Conservation (phyloP, 2,888 invertebrate species). For the Piscicola geometra region DNA sequence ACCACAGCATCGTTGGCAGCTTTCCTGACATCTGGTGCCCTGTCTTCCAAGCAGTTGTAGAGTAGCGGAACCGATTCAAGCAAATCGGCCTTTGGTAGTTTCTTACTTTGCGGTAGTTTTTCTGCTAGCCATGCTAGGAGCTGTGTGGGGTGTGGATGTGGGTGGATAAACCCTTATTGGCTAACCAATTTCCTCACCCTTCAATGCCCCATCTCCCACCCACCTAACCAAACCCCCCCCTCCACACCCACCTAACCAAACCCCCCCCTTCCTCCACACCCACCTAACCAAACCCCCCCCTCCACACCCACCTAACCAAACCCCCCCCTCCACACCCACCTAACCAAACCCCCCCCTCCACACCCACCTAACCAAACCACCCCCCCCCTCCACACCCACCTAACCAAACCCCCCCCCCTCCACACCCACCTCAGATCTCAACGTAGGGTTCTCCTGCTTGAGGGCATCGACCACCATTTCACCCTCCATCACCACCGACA, state of each 20-base stretch:
- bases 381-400: too few relatives aligned
- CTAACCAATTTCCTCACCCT: too few relatives aligned
- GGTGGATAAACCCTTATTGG: background rate
- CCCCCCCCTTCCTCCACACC: too few relatives aligned
- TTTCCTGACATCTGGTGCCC: constrained; percentile 83
- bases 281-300: too few relatives aligned
- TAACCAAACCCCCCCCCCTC: background rate
- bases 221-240: too few relatives aligned
- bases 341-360: too few relatives aligned
- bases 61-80: constrained; percentile 70
- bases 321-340: too few relatives aligned
- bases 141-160: constrained; percentile 44
- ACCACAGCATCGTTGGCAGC: constrained; percentile 81
- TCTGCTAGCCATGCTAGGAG: constrained; percentile 80
- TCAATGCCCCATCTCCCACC: too few relatives aligned
- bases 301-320: too few relatives aligned
- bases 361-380: too few relatives aligned
- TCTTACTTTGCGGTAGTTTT: constrained; percentile 64
- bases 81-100: constrained; percentile 66
- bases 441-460: constrained; percentile 73
- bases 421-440: constrained; percentile 65
- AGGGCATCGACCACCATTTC: constrained; percentile 85
- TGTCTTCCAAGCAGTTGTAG: constrained; percentile 79
- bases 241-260: too few relatives aligned
- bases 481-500: constrained; percentile 69